A percentile compares a stretch with the other conserved stretches of the same genome.
These are phyloP conservation scores for Ctenochaetus hawaiiensis DNA, from an alignment of 2,797 vertebrate genomes.

Conservation along the genomic window DNA sequence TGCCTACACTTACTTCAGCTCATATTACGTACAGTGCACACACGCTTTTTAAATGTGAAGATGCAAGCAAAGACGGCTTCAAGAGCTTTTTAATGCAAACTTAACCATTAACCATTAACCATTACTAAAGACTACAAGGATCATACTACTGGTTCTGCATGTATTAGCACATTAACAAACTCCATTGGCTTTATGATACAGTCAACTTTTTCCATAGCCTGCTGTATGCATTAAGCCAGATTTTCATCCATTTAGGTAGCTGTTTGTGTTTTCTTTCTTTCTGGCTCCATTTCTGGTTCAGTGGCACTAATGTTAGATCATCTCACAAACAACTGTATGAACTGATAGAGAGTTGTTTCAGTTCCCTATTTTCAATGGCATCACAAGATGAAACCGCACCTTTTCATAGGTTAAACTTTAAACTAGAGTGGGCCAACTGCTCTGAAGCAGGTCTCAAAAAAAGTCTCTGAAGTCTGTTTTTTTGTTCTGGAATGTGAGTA, in stretches of 20 bases:
- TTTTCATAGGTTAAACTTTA: background rate
- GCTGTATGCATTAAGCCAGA: background rate
- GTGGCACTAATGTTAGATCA: background rate
- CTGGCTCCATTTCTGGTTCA: too few relatives aligned
- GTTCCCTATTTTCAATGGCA: background rate
- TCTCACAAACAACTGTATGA: background rate
- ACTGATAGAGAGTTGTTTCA: background rate
- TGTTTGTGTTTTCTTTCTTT: too few relatives aligned
- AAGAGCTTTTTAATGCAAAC: background rate
- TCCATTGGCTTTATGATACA: background rate
- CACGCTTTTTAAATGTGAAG: background rate
- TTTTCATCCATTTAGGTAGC: background rate
- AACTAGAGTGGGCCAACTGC: background rate
- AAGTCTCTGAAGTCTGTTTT: background rate
- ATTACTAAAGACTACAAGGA: background rate
- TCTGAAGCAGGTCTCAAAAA: background rate
- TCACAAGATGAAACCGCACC: too few relatives aligned
- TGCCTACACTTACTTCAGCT: background rate
- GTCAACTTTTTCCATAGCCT: background rate
- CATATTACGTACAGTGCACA: background rate
- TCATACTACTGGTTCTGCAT: background rate
- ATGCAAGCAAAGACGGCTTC: background rate
- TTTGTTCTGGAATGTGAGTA: too few relatives aligned
- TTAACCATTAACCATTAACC: background rate
- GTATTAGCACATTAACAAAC: background rate